phyloP scores from a whole-genome alignment of 2,797 vertebrate genomes.

The Galago senegalensis region DNA sequence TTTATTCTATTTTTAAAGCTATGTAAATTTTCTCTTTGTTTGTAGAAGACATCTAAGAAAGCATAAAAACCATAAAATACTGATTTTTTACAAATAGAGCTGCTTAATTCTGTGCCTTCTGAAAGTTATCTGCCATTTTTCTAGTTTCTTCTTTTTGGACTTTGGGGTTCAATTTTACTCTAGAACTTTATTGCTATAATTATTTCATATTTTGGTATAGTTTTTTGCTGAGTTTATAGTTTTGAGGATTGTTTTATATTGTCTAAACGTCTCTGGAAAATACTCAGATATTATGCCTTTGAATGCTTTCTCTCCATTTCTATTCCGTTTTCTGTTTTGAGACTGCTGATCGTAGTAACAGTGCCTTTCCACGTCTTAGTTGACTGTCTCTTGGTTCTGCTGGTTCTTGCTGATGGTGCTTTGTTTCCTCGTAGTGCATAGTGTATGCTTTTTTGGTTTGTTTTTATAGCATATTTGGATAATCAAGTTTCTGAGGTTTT shows the following conservation, averaged over 20 bases:
- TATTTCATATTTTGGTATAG: neutral
- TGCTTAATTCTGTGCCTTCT: neutral
- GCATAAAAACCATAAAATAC: constrained; percentile 1
- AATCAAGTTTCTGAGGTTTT: constrained; percentile 5
- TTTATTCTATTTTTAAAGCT: neutral
- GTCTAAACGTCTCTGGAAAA: neutral
- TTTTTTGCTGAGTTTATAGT: neutral
- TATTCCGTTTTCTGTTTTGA: neutral
- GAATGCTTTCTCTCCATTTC: neutral
- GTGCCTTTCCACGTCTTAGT: neutral
- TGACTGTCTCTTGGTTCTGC: neutral
- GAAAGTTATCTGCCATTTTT: neutral
- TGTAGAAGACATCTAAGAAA: neutral
- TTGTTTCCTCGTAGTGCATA: neutral
- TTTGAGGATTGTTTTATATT: neutral
- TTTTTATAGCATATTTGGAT: neutral
- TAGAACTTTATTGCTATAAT: neutral
- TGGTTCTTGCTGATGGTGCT: neutral
- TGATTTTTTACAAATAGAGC: neutral
- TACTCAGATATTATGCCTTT: neutral
- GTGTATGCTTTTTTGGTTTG: neutral
- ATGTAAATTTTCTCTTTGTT: neutral
- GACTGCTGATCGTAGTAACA: neutral
- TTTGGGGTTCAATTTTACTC: neutral
- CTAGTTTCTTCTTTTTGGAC: neutral